Percentiles rank a stretch among this genome's conserved stretches.
These are phyloP conservation scores for Ormyrus pomaceus DNA, from an alignment of 2,888 invertebrate genomes.

Conservation along the genomic window DNA sequence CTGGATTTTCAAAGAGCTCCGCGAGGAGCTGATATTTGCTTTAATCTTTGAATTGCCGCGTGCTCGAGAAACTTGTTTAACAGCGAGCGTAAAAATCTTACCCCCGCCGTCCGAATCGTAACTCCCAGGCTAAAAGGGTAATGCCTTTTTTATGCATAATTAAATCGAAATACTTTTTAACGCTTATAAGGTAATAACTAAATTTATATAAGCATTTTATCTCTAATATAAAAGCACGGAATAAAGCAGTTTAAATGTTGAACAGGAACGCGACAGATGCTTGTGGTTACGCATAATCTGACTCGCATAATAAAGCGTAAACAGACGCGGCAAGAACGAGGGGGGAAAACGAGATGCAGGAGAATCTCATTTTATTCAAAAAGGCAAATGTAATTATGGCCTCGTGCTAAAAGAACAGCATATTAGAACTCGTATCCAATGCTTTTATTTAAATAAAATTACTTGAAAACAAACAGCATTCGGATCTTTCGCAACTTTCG, in stretches of 20 bases:
- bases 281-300: slow-evolving; percentile 45
- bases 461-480: too few relatives aligned
- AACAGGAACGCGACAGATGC: slow-evolving; percentile 43
- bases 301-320: slow-evolving; percentile 45
- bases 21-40: too few relatives aligned
- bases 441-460: too few relatives aligned
- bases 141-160: background rate
- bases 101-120: too few relatives aligned
- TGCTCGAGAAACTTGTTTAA: too few relatives aligned
- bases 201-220: slow-evolving; percentile 22
- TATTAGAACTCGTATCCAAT: too few relatives aligned
- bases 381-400: slow-evolving; percentile 54
- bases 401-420: slow-evolving; percentile 1
- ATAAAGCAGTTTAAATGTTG: slow-evolving; percentile 37
- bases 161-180: background rate
- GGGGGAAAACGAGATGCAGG: background rate
- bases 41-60: background rate
- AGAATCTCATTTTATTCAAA: slow-evolving; percentile 51
- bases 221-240: background rate
- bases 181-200: background rate
- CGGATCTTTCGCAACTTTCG: too few relatives aligned
- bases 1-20: too few relatives aligned
- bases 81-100: too few relatives aligned
- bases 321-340: slow-evolving; percentile 25
- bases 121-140: too few relatives aligned